Conservation (phyloP, 2,113 vertebrate genomes). For the Varanus salvator region DNA sequence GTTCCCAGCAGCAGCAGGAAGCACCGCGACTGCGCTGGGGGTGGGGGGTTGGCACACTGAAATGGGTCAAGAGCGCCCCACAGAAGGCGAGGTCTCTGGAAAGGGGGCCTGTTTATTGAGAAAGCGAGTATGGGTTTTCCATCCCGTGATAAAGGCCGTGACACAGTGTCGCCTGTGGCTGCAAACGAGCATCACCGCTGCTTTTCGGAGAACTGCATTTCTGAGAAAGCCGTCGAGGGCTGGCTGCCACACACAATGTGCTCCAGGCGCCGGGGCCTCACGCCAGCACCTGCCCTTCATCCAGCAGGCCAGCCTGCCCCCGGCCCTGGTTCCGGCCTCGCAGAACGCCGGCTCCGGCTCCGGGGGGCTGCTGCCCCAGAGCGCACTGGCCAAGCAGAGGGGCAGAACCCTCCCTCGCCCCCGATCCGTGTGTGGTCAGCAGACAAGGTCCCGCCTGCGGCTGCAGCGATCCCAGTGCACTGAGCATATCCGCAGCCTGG, state of each 20-base stretch:
- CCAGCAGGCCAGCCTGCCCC: too few species aligned
- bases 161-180: not conserved
- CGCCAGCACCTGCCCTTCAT: not conserved
- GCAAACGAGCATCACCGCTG: not conserved
- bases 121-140: not conserved
- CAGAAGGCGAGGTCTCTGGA: not conserved
- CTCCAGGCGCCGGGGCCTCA: not conserved
- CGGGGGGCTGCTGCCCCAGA: too few species aligned
- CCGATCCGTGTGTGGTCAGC: not conserved
- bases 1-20: too few species aligned
- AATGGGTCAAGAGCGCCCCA: not conserved
- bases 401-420: not conserved
- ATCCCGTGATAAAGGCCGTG: not conserved
- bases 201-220: conserved; percentile 10
- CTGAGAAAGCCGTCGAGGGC: not conserved
- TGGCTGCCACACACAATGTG: not conserved
- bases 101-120: not conserved
- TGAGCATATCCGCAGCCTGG: not conserved
- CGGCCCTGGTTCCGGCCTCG: not conserved
- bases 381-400: too few species aligned
- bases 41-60: too few species aligned
- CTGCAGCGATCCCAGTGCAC: not conserved
- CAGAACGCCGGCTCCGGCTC: not conserved
- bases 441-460: too few species aligned
- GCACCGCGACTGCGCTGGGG: too few species aligned